Percentiles rank a stretch among this genome's conserved stretches.
phyloP scores from a whole-genome alignment of 2,113 vertebrate genomes.

The Hydrochoerus hydrochaeris region DNA sequence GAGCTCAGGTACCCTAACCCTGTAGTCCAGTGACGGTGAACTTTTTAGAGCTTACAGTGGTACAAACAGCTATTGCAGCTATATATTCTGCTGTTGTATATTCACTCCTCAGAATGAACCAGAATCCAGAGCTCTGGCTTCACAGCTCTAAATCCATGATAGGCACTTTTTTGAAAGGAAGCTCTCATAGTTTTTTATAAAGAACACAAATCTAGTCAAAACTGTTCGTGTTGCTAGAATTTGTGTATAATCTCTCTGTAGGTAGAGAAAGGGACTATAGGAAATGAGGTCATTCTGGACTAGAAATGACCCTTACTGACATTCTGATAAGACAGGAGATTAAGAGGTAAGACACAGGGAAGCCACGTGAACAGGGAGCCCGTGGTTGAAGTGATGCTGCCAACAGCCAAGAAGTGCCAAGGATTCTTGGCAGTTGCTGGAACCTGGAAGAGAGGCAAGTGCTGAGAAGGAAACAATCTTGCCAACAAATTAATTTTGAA shows the following conservation, averaged over 20 bases:
- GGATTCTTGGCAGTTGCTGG: too few relatives aligned
- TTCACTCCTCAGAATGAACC: not conserved
- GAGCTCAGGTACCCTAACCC: rapidly evolving
- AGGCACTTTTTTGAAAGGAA: not conserved
- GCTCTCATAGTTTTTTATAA: not conserved
- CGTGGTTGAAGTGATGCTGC: not conserved
- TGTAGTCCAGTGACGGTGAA: not conserved
- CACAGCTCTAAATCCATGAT: not conserved
- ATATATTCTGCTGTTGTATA: not conserved
- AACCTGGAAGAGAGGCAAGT: too few relatives aligned
- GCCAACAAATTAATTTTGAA: too few relatives aligned
- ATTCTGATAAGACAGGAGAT: too few relatives aligned
- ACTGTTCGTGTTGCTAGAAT: not conserved
- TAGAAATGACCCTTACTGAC: too few relatives aligned
- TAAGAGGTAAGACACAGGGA: not conserved
- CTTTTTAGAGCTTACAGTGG: too few relatives aligned
- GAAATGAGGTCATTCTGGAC: too few relatives aligned
- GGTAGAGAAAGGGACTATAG: not conserved
- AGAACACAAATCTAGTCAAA: not conserved
- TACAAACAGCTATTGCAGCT: too few relatives aligned
- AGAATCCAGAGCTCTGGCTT: not conserved
- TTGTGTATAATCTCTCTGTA: not conserved
- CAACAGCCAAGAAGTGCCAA: too few relatives aligned
- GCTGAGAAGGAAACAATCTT: too few relatives aligned
- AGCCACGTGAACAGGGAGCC: too few relatives aligned